Conservation (phyloP, 2,888 invertebrate genomes). For the Agapostemon virescens region DNA sequence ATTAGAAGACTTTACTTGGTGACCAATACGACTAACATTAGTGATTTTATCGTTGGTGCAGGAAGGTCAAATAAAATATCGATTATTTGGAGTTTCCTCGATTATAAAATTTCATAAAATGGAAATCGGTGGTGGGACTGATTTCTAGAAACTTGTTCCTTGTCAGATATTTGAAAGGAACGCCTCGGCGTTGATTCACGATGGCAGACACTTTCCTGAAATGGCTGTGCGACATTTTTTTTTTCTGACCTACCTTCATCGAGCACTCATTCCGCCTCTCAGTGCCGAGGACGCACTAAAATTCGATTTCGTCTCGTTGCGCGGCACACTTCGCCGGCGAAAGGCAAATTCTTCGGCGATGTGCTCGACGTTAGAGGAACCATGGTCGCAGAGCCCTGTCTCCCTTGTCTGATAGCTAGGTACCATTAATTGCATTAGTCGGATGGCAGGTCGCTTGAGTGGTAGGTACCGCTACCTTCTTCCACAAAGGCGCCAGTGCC, state of each 20-base stretch:
- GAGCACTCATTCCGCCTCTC: constrained; percentile 48
- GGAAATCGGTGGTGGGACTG: neutral
- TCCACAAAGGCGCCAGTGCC: constrained; percentile 61
- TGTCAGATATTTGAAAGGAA: neutral
- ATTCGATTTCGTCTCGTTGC: constrained; percentile 71
- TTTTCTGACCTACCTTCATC: constrained; percentile 23
- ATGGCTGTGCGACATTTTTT: constrained; percentile 40
- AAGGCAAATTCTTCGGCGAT: constrained; percentile 69
- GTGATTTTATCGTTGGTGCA: neutral
- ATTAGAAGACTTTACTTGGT: too few relatives aligned
- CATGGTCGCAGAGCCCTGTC: constrained; percentile 53
- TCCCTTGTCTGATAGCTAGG: constrained; percentile 66
- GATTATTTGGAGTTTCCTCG: neutral
- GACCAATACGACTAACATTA: neutral
- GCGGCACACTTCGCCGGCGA: constrained; percentile 59
- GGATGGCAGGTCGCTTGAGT: constrained; percentile 70
- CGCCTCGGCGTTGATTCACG: constrained; percentile 15
- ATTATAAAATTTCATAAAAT: neutral
- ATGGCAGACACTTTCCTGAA: constrained; percentile 9
- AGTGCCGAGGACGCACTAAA: constrained; percentile 63
- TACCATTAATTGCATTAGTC: constrained; percentile 76
- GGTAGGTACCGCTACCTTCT: constrained; percentile 61
- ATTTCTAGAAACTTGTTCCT: neutral
- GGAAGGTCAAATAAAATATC: neutral
- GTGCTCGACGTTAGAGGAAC: constrained; percentile 47